Conservation (phyloP, 2,888 invertebrate species). For the Deladenus siricidicola region DNA sequence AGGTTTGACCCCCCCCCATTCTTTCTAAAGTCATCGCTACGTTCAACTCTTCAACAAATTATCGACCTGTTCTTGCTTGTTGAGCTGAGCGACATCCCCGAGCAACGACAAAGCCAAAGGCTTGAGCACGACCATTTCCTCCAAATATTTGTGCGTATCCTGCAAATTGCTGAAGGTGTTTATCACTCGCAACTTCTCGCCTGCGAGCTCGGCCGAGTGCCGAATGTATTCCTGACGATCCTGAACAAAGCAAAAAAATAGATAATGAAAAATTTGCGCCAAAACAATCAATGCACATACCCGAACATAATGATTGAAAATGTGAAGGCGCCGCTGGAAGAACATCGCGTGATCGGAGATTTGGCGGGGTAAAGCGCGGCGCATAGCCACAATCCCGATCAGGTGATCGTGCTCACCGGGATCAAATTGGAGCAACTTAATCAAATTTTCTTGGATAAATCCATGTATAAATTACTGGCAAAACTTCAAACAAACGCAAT, state of each 20-base stretch:
- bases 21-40: too few species aligned
- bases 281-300: slow-evolving; percentile 17
- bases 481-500: too few species aligned
- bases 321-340: slow-evolving; percentile 27
- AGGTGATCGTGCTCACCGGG: slow-evolving; percentile 25
- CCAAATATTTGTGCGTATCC: slow-evolving; percentile 28
- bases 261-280: slow-evolving; percentile 3
- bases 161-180: slow-evolving; percentile 26
- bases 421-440: slow-evolving; percentile 24
- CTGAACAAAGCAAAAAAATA: slow-evolving; percentile 12
- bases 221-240: slow-evolving; percentile 21
- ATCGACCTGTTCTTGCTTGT: slow-evolving; percentile 35
- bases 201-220: slow-evolving; percentile 24
- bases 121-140: slow-evolving; percentile 29
- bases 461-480: too few species aligned
- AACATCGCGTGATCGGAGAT: slow-evolving; percentile 30
- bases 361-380: slow-evolving; percentile 25
- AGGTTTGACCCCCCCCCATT: too few species aligned
- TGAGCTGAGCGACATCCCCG: slow-evolving; percentile 35
- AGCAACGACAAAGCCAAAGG: slow-evolving; percentile 35
- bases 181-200: slow-evolving; percentile 29
- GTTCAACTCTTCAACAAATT: neutral
- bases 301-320: slow-evolving; percentile 28
- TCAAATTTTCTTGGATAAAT: too few species aligned
- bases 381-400: slow-evolving; percentile 21